Conservation (phyloP, 2,797 vertebrate genomes). For the Sebastiscus albofasciatus region DNA sequence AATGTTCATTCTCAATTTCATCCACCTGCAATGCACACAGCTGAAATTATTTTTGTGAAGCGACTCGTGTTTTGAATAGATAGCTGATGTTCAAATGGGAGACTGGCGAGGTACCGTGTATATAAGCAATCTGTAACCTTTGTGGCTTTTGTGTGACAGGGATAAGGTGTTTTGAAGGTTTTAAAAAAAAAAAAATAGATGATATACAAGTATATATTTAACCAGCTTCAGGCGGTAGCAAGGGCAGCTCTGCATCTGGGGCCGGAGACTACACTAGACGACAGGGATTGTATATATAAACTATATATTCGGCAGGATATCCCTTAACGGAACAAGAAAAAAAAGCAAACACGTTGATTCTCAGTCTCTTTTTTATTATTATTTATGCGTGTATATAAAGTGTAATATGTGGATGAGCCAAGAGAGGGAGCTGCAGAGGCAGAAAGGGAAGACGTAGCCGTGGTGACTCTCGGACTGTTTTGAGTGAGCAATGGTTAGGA, state of each 20-base stretch:
- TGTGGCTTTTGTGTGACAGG: slow-evolving; percentile 74
- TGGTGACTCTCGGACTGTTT: slow-evolving; percentile 76
- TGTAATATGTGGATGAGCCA: slow-evolving; percentile 70
- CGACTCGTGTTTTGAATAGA: slow-evolving; percentile 54
- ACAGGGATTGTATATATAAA: slow-evolving; percentile 79
- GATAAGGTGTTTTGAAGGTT: slow-evolving; percentile 60
- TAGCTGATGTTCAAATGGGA: slow-evolving; percentile 40
- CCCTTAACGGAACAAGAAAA: slow-evolving; percentile 56
- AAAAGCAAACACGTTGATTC: slow-evolving; percentile 68
- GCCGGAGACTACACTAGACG: slow-evolving; percentile 45
- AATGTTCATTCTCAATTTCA: slow-evolving; percentile 46
- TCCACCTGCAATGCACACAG: slow-evolving; percentile 53
- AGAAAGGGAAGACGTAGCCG: slow-evolving; percentile 68
- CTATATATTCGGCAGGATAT: slow-evolving; percentile 76
- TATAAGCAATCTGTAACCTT: slow-evolving; percentile 80
- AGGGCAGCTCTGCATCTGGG: slow-evolving; percentile 41
- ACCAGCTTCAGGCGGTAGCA: slow-evolving; percentile 49
- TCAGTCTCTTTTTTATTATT: slow-evolving; percentile 65
- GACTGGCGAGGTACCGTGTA: slow-evolving; percentile 68
- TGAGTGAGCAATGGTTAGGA: slow-evolving; percentile 64
- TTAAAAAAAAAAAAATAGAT: slow-evolving; percentile 24
- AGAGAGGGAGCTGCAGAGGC: slow-evolving; percentile 70
- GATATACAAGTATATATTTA: slow-evolving; percentile 64
- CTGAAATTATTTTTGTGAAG: slow-evolving; percentile 69
- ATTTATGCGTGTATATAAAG: slow-evolving; percentile 78